A percentile compares a stretch with the other conserved stretches of the same genome.
Evolutionary conservation across 2,797 vertebrate genomes (phyloP).

Genomic region (Sandelia bainsii): DNA sequence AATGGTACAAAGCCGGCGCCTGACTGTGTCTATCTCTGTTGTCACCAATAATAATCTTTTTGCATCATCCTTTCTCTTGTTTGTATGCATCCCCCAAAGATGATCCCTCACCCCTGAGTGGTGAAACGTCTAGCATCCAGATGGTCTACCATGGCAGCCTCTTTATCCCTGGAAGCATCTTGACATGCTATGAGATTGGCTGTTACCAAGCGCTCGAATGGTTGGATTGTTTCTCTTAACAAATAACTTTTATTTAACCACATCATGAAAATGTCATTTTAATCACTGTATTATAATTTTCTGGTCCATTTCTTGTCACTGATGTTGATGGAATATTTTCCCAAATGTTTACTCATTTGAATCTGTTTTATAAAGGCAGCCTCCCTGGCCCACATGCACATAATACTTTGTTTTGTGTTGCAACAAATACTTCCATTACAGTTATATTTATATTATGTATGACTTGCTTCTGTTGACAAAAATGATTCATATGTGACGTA

Average conservation of each 20-base stretch:
- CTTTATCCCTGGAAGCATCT: conserved; percentile 29
- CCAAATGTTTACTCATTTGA: conserved; percentile 7
- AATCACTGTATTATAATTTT: background rate
- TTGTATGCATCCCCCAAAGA: conserved; percentile 47
- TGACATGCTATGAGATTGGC: conserved; percentile 22
- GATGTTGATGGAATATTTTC: conserved; percentile 3
- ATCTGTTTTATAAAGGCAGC: conserved; percentile 4
- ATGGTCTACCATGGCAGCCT: conserved; percentile 50
- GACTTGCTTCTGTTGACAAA: conserved; percentile 34
- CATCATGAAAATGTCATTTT: background rate
- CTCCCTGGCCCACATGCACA: conserved; percentile 43
- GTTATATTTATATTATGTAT: background rate
- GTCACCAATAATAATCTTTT: conserved; percentile 24
- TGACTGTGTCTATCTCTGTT: conserved; percentile 34
- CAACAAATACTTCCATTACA: conserved; percentile 47
- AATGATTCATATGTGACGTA: conserved; percentile 6
- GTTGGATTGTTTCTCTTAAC: background rate
- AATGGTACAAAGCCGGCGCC: background rate
- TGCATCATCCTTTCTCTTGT: conserved; percentile 41
- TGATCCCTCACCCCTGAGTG: conserved; percentile 41
- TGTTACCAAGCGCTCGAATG: conserved; percentile 12
- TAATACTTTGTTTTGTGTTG: conserved; percentile 58
- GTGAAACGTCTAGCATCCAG: conserved; percentile 45
- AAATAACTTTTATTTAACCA: conserved; percentile 6
- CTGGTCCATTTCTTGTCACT: background rate